A percentile compares a stretch with the other conserved stretches of the same genome.
Evolutionary conservation across 1,140 invertebrate genomes (phyloP).

Genomic region (Meteorus sp.): DNA sequence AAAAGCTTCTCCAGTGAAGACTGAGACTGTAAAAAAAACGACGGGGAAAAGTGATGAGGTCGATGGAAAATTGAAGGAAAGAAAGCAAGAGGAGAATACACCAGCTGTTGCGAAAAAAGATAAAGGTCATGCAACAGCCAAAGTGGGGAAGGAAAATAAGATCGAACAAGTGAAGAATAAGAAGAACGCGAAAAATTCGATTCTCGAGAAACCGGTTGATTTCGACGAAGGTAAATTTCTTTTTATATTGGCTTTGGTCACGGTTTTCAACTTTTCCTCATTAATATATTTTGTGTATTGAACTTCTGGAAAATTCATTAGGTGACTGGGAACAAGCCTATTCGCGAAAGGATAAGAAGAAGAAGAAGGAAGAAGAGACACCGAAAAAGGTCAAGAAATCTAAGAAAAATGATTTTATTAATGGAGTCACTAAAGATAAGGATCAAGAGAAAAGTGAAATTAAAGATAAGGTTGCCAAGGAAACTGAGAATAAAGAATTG

Average conservation of each 20-base stretch:
- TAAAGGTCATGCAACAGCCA: constrained; percentile 49
- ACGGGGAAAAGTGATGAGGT: constrained; percentile 49
- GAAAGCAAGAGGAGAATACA: constrained; percentile 58
- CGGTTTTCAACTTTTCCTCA: constrained; percentile 11
- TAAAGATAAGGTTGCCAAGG: constrained; percentile 60
- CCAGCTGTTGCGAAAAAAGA: constrained; percentile 47
- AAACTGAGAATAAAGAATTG: constrained; percentile 59
- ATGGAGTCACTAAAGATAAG: constrained; percentile 45
- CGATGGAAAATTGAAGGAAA: constrained; percentile 55
- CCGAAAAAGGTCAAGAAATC: constrained; percentile 59
- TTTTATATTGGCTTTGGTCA: constrained; percentile 12
- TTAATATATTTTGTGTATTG: not conserved
- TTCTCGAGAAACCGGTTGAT: constrained; percentile 69
- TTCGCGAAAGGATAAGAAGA: constrained; percentile 69
- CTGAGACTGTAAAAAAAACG: constrained; percentile 47
- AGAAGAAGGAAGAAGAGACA: constrained; percentile 61
- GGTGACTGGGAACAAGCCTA: constrained; percentile 73
- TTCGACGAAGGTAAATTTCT: constrained; percentile 66
- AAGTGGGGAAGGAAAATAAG: constrained; percentile 57
- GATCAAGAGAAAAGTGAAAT: constrained; percentile 55
- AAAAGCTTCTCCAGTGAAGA: constrained; percentile 50
- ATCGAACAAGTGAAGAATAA: constrained; percentile 60
- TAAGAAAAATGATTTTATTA: constrained; percentile 51
- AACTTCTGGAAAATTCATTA: constrained; percentile 29
- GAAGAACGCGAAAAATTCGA: constrained; percentile 61